Evolutionary conservation across 2,113 vertebrate genomes (phyloP).

Genomic region (Nanorana parkeri): DNA sequence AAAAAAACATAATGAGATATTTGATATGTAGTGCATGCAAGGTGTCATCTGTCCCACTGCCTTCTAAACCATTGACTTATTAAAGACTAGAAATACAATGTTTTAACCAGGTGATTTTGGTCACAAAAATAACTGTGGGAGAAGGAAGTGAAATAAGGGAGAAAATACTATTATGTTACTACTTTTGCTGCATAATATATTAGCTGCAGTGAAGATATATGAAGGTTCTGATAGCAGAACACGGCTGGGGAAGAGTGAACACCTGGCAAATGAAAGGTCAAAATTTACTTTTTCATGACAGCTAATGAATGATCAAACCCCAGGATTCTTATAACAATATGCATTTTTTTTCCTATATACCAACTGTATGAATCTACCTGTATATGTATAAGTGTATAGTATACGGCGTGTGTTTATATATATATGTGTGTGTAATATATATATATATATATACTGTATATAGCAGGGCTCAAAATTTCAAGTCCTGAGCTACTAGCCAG

Average conservation of each 20-base stretch:
- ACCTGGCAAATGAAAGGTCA: slow-evolving; percentile 11
- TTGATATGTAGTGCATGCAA: neutral
- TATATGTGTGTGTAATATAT: too few relatives aligned
- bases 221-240: neutral
- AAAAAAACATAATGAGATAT: neutral
- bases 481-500: too few relatives aligned
- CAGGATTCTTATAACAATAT: too few relatives aligned
- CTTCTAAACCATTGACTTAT: neutral
- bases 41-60: neutral
- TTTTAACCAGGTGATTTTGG: neutral
- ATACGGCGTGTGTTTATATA: too few relatives aligned
- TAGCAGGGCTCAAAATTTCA: too few relatives aligned
- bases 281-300: neutral
- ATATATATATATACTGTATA: too few relatives aligned
- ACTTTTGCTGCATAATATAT: neutral
- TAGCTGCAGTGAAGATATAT: neutral
- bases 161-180: neutral
- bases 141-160: neutral
- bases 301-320: slow-evolving; percentile 1
- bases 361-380: too few relatives aligned
- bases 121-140: neutral
- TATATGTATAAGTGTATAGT: too few relatives aligned
- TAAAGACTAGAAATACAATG: neutral
- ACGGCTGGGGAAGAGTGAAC: neutral
- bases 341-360: too few relatives aligned